Conservation (phyloP, 2,888 invertebrate genomes). For the Nephrotoma appendiculata region DNA sequence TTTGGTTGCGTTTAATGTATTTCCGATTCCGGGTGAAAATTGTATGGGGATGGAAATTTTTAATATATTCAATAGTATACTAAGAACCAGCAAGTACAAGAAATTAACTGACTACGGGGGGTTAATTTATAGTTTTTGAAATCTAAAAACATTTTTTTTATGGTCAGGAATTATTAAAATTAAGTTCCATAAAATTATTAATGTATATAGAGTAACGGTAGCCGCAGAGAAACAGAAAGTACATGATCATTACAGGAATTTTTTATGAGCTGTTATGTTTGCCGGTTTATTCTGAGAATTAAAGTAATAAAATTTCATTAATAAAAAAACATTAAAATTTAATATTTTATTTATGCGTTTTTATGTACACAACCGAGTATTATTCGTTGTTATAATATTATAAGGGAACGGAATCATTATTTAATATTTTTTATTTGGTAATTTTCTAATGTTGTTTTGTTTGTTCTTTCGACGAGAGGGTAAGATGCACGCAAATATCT, state of each 20-base stretch:
- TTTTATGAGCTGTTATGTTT: not conserved
- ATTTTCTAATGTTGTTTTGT: not conserved
- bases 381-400: not conserved
- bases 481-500: not conserved
- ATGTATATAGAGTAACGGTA: not conserved
- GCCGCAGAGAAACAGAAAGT: not conserved
- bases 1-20: not conserved
- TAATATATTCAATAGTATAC: not conserved
- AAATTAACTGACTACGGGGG: too few relatives aligned
- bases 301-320: not conserved
- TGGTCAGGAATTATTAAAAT: too few relatives aligned
- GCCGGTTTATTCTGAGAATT: not conserved
- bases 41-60: not conserved
- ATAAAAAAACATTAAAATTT: not conserved
- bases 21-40: not conserved
- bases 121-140: too few relatives aligned
- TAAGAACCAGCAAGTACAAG: too few relatives aligned
- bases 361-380: not conserved
- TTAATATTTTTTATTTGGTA: not conserved
- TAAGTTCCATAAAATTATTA: too few relatives aligned
- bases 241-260: not conserved
- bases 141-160: too few relatives aligned
- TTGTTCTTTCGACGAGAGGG: not conserved
- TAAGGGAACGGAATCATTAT: not conserved
- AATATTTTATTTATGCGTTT: not conserved